A percentile compares a stretch with the other conserved stretches of the same genome.
phyloP scores from a whole-genome alignment of 2,888 invertebrate genomes.

The Cenopis cana region DNA sequence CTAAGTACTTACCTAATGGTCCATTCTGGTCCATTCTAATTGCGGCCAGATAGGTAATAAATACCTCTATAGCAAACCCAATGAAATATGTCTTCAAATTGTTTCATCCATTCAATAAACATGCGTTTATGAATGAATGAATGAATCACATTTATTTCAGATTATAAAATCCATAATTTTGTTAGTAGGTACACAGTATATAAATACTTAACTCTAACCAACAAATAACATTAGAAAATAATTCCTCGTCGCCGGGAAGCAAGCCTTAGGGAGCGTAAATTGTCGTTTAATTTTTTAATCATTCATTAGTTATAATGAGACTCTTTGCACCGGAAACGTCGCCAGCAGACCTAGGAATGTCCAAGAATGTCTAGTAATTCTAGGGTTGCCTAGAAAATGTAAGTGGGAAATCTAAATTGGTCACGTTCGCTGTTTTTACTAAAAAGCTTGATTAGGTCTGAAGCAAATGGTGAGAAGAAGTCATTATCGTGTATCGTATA shows the following conservation, averaged over 20 bases:
- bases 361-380: constrained; percentile 19
- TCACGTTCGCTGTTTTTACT: constrained; percentile 23
- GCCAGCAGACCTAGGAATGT: constrained; percentile 18
- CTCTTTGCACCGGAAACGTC: constrained; percentile 25
- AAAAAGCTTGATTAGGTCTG: neutral
- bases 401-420: constrained; percentile 27
- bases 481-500: neutral
- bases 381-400: constrained; percentile 7
- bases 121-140: too few species aligned
- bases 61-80: too few species aligned
- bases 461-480: neutral
- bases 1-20: too few species aligned
- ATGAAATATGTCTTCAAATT: too few species aligned
- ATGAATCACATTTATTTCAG: too few species aligned
- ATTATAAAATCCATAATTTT: too few species aligned
- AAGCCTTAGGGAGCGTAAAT: constrained; percentile 2
- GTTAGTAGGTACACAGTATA: too few species aligned
- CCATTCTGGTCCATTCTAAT: too few species aligned
- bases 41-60: too few species aligned
- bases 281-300: constrained; percentile 21
- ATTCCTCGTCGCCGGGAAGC: constrained; percentile 1
- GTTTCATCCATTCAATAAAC: too few species aligned
- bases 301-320: constrained; percentile 34
- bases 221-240: neutral
- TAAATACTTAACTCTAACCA: neutral